Conservation (phyloP, 1,140 invertebrate genomes). For the Bombus turneri region DNA sequence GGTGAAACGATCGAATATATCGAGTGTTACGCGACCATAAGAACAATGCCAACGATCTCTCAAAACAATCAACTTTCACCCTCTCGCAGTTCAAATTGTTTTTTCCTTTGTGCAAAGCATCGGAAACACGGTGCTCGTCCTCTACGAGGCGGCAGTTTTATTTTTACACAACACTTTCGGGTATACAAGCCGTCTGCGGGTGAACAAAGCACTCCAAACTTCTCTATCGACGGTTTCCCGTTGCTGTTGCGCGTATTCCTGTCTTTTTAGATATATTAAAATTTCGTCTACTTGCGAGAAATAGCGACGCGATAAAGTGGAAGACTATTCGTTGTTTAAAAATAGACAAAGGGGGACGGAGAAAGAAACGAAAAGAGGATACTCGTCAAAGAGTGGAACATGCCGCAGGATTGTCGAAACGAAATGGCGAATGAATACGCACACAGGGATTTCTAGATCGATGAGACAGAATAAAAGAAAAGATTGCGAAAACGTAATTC, state of each 20-base stretch:
- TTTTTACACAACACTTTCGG: neutral
- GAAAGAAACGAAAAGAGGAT: too few relatives aligned
- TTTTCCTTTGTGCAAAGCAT: neutral
- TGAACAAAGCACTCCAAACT: neutral
- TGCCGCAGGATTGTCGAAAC: too few relatives aligned
- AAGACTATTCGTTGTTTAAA: too few relatives aligned
- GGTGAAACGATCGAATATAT: neutral
- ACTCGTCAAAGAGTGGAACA: too few relatives aligned
- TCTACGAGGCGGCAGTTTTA: neutral
- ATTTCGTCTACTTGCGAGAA: neutral
- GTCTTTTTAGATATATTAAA: neutral
- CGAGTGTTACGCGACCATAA: neutral
- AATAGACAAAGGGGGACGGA: too few relatives aligned
- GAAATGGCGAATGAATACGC: too few relatives aligned
- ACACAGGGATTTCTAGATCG: neutral
- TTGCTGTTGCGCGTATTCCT: neutral
- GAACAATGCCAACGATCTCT: neutral
- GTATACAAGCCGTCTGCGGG: neutral
- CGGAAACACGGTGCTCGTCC: neutral
- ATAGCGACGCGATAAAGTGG: neutral
- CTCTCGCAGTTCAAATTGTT: neutral
- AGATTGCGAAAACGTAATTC: neutral
- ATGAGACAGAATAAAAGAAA: neutral
- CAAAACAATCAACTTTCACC: slow-evolving; percentile 1
- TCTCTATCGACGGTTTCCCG: neutral